A percentile compares a stretch with the other conserved stretches of the same genome.
These are phyloP conservation scores for Phalera bucephala DNA, from an alignment of 2,888 invertebrate species.

Conservation along the genomic window DNA sequence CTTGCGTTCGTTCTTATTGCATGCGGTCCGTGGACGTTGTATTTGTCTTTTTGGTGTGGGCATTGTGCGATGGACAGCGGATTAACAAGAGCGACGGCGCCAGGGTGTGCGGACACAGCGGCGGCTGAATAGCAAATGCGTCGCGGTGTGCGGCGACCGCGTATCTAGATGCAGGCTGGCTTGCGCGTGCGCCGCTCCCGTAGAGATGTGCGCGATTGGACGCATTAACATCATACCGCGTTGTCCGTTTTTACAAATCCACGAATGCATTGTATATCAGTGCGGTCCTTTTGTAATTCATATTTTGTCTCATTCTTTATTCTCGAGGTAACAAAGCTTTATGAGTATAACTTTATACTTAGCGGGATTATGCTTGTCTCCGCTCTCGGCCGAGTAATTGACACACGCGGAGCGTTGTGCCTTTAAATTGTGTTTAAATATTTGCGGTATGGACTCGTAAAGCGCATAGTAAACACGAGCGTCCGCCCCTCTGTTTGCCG, in stretches of 20 bases:
- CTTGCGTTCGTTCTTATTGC: constrained; percentile 49
- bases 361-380: constrained; percentile 39
- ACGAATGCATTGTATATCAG: constrained; percentile 32
- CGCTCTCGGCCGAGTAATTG: constrained; percentile 51
- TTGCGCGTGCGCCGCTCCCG: constrained; percentile 45
- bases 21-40: constrained; percentile 26
- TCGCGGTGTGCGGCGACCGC: constrained; percentile 51
- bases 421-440: constrained; percentile 78
- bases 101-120: constrained; percentile 48
- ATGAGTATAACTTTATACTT: constrained; percentile 34
- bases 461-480: constrained; percentile 62
- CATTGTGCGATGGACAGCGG: constrained; percentile 69
- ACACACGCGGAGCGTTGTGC: constrained; percentile 59
- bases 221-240: constrained; percentile 51
- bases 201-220: constrained; percentile 55
- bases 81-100: constrained; percentile 76
- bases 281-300: constrained; percentile 45
- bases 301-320: constrained; percentile 36
- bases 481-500: constrained; percentile 59
- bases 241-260: constrained; percentile 41
- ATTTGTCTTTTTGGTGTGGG: constrained; percentile 57
- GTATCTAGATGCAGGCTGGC: constrained; percentile 53
- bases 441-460: constrained; percentile 57
- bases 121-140: constrained; percentile 66
- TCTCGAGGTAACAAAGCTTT: constrained; percentile 9